Evolutionary conservation across 2,113 vertebrate genomes (phyloP), one percentile per base, ranked within the genome.

Genomic region (Hyperopisus bebe): DNA sequence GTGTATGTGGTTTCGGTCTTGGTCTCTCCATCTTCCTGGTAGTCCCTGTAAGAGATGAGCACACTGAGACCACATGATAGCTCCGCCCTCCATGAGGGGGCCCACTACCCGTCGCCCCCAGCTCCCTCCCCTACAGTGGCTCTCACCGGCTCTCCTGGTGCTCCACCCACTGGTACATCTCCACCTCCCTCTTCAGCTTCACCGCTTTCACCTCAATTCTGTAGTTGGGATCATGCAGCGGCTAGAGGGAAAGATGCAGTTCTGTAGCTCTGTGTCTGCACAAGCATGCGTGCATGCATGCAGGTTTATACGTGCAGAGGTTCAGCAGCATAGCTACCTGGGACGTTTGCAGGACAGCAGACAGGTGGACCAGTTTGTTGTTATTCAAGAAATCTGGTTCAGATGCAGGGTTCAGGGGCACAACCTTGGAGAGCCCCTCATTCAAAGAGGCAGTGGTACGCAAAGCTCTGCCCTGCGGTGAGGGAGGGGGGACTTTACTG

Each of bases 151-250:
- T 98, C 27, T 99, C 97, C 70, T 94, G 95, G 24, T 96, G 94
- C 89, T 99, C 98, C 87, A 99, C 97, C 98, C 98, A 99, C 90
- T 99, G 98, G 92, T 98, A 99, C 98, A 99, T 99, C 94, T 99
- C 98, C 93, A 99, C 98, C 0, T 96, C 94, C 80, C 98, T 97
- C 90, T 96, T 97, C 86, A 99, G 94, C 90, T 99, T 99, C 95
- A 97, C 98, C 0, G 98, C 97, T 2, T 96, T 96, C 88, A 99
- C 95, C 62, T 92, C 93, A 89, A 99, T 95, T 13, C 94, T 96
- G 77, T 99, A 99, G 95, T 98, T 98, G 35, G 98, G 98, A 91
- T 99, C 98, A 93, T 97, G 95, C 51, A 99, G 94, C 55, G 98
- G 97, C 98, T 99, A 70, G 35, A 91, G 90, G 87, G 70, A 46